A percentile compares a stretch with the other conserved stretches of the same genome.
These are phyloP conservation scores for Drosophila pandora DNA, from an alignment of 1,140 invertebrate genomes.

Conservation along the genomic window DNA sequence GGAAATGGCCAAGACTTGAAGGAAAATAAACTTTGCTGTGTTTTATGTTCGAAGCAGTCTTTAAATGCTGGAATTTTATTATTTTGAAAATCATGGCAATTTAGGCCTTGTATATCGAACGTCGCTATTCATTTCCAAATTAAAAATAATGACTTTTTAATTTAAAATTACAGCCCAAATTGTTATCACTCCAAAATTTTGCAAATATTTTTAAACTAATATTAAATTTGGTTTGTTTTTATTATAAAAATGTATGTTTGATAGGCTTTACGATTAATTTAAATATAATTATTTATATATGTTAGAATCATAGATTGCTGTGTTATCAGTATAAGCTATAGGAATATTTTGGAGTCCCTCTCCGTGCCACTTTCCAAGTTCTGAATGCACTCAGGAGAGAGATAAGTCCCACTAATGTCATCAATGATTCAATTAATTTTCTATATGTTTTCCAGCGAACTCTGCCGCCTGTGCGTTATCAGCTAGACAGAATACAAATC, in stretches of 20 bases:
- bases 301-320: not conserved
- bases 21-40: conserved; percentile 21
- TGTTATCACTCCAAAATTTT: not conserved
- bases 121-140: not conserved
- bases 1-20: conserved; percentile 22
- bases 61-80: not conserved
- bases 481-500: conserved; percentile 36
- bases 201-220: not conserved
- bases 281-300: not conserved
- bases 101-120: too few relatives aligned
- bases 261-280: not conserved
- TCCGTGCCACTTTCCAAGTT: not conserved
- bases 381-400: conserved; percentile 15
- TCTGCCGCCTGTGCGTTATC: conserved; percentile 31
- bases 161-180: not conserved
- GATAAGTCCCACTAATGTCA: conserved; percentile 62
- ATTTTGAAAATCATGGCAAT: not conserved
- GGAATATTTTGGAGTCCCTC: conserved; percentile 8
- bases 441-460: conserved; percentile 6
- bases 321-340: conserved; percentile 13
- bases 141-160: not conserved
- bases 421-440: conserved; percentile 60
- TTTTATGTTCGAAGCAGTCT: not conserved
- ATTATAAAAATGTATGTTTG: not conserved
- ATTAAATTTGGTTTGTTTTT: not conserved